phyloP scores from a whole-genome alignment of 2,113 vertebrate genomes.

The Ptychochromis oligacanthus region DNA sequence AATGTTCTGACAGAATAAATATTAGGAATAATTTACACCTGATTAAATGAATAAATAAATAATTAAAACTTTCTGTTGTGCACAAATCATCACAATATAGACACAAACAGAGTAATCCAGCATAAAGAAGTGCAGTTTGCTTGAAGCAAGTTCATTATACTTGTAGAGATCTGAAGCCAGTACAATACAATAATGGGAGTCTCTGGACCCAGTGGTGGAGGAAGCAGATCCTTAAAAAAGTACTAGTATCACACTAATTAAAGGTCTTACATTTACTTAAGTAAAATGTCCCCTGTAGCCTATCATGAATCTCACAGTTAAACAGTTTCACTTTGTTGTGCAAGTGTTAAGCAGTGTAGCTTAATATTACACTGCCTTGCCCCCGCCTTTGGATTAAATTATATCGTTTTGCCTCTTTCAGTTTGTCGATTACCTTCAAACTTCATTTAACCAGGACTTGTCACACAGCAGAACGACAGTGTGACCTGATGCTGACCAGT shows the following conservation, averaged over 20 bases:
- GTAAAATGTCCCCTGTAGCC: background rate
- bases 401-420: slow-evolving; percentile 3
- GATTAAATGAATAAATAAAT: too few species aligned
- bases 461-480: background rate
- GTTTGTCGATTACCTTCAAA: background rate
- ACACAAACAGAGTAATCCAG: background rate
- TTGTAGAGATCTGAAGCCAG: background rate
- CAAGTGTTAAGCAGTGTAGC: background rate
- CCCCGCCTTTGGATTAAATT: background rate
- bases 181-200: background rate
- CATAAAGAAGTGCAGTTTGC: background rate
- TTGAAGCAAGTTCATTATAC: background rate
- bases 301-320: background rate
- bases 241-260: background rate
- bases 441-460: background rate
- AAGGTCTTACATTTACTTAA: background rate
- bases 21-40: background rate
- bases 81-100: background rate
- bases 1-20: background rate
- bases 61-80: background rate
- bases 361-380: background rate
- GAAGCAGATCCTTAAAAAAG: background rate
- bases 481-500: background rate
- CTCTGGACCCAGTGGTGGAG: background rate
- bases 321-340: background rate